Evolutionary conservation across 1,140 invertebrate genomes (phyloP), one percentile per base, ranked within the genome.

Genomic region (Hestina assimilis): DNA sequence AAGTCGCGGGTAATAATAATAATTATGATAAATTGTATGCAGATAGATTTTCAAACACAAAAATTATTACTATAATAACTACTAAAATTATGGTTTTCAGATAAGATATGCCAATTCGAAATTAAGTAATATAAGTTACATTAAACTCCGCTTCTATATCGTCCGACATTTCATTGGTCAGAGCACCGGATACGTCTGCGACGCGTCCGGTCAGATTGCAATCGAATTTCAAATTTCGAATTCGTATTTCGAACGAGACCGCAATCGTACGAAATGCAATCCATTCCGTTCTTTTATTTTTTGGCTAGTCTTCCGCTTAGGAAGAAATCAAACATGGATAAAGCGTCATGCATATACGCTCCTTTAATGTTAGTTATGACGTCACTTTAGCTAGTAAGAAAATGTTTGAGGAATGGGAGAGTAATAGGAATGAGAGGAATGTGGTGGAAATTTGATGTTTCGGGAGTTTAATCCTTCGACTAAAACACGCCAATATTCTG

Each of bases 151-250:
- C 20, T 35, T 23, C 29, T 15, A 11, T 29, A 52, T 42, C 40
- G 46, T 26, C 21, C 35, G 21, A 21, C 42, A 46, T 55, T 55
- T 46, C 45, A 57, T 41, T 51, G 38, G 46, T 8, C 21, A 29
- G 42, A 8, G n/a, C 17, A 45, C 45, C 55, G 55, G 55, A 50
- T 43, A 47, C 29, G 29, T 58, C 55, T 48, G 55, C 55, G 31
- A 42, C 46, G 35, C 45, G 45, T 57, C 45, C 35, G 45, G 45
- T 50, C 46, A 45, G 46, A 58, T 58, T 51, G 55, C 55, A 58
- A 58, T 58, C 55, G 55, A 58, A 58, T 43, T 58, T 51, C 55
- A 58, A 58, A 58, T 58, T 48, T 57, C 35, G 33, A 50, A 50
- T 58, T 58, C 24, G 38, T 29, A 29, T 41, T 52, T 52, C 46